phyloP scores from a whole-genome alignment of 2,113 vertebrate genomes.

The Phrynosoma platyrhinos region DNA sequence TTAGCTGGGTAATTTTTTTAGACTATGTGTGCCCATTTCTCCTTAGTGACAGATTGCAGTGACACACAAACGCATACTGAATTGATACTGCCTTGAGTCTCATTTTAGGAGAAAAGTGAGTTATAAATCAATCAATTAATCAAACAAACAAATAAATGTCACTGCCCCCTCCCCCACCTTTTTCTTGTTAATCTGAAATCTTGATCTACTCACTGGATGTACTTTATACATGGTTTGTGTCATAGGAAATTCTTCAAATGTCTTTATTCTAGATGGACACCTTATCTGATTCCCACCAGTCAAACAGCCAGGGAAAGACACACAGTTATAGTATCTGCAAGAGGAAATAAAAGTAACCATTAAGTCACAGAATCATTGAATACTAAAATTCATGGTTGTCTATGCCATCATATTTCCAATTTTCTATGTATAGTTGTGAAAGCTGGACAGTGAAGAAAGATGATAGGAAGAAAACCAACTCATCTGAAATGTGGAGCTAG shows the following conservation, averaged over 20 bases:
- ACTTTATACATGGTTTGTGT: constrained; percentile 86
- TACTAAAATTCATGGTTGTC: too few species aligned
- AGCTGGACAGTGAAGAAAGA: too few species aligned
- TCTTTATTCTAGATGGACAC: constrained; percentile 89
- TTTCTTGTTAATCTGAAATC: background rate
- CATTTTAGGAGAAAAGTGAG: background rate
- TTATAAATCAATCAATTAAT: too few species aligned
- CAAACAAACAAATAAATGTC: too few species aligned
- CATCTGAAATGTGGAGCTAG: too few species aligned
- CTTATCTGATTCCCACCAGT: constrained; percentile 83
- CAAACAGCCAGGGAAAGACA: constrained; percentile 90
- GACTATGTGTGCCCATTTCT: background rate
- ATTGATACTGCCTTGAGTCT: background rate
- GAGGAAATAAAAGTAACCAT: background rate
- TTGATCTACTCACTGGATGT: constrained; percentile 81
- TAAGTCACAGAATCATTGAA: too few species aligned
- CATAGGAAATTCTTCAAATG: constrained; percentile 93
- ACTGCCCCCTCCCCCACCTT: background rate
- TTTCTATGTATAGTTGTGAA: too few species aligned
- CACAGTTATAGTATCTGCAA: constrained; percentile 95
- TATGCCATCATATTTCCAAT: too few species aligned
- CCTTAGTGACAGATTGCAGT: background rate
- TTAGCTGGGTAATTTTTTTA: background rate
- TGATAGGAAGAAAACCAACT: too few species aligned
- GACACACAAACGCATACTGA: background rate